These are phyloP conservation scores for Ceratoteleas bidentatus DNA, from an alignment of 1,140 invertebrate species.

Conservation along the genomic window DNA sequence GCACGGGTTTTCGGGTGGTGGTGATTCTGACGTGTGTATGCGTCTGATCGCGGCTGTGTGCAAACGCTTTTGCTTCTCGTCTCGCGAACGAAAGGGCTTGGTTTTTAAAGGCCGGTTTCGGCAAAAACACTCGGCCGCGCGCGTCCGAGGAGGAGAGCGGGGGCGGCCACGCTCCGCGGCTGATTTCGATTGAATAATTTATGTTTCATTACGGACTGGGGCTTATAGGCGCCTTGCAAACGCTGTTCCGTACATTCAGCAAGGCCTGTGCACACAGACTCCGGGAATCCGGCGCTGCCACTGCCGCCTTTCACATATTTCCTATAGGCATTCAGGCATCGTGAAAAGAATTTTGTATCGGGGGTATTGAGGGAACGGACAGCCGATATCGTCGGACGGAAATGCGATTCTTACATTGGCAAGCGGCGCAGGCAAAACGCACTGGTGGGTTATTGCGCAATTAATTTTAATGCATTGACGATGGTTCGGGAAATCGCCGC, in stretches of 20 bases:
- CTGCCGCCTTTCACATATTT: too few species aligned
- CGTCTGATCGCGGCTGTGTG: slow-evolving; percentile 52
- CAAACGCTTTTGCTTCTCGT: slow-evolving; percentile 67
- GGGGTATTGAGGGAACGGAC: slow-evolving; percentile 78
- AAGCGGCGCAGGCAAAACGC: slow-evolving; percentile 20
- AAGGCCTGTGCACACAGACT: too few species aligned
- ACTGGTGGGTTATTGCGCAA: slow-evolving; percentile 15
- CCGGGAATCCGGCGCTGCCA: too few species aligned
- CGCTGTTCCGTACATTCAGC: too few species aligned
- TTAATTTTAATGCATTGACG: slow-evolving; percentile 37
- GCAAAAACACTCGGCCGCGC: slow-evolving; percentile 68
- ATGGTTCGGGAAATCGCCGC: not conserved
- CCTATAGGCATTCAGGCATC: too few species aligned
- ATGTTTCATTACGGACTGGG: slow-evolving; percentile 80
- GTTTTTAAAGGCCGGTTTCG: slow-evolving; percentile 73
- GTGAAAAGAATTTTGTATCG: slow-evolving; percentile 82
- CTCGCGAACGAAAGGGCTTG: slow-evolving; percentile 69
- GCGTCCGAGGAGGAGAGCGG: slow-evolving; percentile 9
- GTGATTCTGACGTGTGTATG: slow-evolving; percentile 57
- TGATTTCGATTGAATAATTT: slow-evolving; percentile 82
- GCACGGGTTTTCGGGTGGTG: slow-evolving; percentile 51
- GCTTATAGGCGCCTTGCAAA: slow-evolving; percentile 80
- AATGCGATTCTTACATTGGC: slow-evolving; percentile 63
- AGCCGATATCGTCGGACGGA: slow-evolving; percentile 70
- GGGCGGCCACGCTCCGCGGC: slow-evolving; percentile 61